A percentile compares a stretch with the other conserved stretches of the same genome.
Evolutionary conservation across 2,113 vertebrate species (phyloP).

Genomic region (Paramisgurnus dabryanus): DNA sequence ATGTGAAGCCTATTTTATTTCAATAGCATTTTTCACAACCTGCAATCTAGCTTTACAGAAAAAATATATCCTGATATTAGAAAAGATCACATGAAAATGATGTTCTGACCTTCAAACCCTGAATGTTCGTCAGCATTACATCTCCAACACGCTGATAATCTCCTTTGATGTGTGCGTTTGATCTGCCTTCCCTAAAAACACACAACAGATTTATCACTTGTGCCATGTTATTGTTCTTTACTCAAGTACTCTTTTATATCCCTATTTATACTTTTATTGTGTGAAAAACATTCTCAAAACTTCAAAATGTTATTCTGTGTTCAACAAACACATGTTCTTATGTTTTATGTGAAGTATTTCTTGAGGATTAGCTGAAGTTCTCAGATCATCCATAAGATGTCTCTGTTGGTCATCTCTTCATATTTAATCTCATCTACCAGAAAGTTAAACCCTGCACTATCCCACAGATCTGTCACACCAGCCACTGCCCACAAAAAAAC

Average conservation of each 20-base stretch:
- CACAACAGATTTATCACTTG: not conserved
- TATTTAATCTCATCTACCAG: not conserved
- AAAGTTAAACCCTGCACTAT: not conserved
- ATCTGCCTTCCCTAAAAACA: conserved; percentile 89
- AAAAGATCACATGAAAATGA: not conserved
- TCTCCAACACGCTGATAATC: conserved; percentile 97
- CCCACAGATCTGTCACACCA: not conserved
- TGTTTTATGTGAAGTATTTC: too few relatives aligned
- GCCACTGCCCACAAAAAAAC: not conserved
- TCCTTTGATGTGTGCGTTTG: conserved; percentile 92
- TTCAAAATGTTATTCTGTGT: too few relatives aligned
- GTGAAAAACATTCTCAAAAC: too few relatives aligned
- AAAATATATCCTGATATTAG: too few relatives aligned
- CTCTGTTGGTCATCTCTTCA: conserved; percentile 20
- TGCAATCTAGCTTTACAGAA: too few relatives aligned
- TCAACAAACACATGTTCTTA: too few relatives aligned
- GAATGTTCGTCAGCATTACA: conserved; percentile 92
- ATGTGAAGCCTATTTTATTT: too few relatives aligned
- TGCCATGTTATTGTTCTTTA: too few relatives aligned
- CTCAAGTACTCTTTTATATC: too few relatives aligned
- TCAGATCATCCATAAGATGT: conserved; percentile 67
- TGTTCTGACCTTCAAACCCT: conserved; percentile 85
- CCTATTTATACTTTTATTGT: too few relatives aligned
- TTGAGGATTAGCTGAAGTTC: not conserved
- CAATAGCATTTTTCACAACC: too few relatives aligned